phyloP scores from a whole-genome alignment of 2,888 invertebrate species.

The Therioaphis trifolii region DNA sequence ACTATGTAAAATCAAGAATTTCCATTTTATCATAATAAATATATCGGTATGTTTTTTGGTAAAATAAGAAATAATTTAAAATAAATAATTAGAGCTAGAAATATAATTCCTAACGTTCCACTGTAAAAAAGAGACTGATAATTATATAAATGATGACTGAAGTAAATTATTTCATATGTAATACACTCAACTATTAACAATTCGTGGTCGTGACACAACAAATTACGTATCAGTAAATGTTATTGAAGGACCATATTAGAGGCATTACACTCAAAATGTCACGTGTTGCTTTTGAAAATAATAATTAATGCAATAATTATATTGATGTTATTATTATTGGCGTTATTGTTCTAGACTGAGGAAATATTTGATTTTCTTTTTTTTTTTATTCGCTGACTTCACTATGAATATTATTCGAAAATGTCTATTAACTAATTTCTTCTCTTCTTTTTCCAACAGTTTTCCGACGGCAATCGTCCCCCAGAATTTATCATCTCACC shows the following conservation, averaged over 20 bases:
- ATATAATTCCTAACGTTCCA: no score
- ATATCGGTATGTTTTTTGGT: no score
- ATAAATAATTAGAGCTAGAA: no score
- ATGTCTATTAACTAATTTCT: neutral
- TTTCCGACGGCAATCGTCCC: neutral
- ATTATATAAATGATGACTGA: no score
- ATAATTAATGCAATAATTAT: neutral
- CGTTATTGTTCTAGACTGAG: neutral
- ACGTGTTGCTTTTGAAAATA: neutral
- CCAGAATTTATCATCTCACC: neutral
- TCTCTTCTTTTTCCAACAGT: neutral
- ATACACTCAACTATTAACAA: no score
- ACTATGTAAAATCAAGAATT: no score
- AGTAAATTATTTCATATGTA: no score
- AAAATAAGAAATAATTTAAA: no score
- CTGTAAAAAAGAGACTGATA: no score
- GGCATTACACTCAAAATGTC: neutral
- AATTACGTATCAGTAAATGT: no score
- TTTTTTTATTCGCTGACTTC: neutral
- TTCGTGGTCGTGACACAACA: no score
- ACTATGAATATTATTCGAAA: slow-evolving; percentile 7
- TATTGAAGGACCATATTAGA: neutral
- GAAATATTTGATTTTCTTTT: neutral
- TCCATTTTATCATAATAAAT: no score
- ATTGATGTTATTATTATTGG: slow-evolving; percentile 6